Base-by-base conservation (phyloP, 2,113 vertebrate genomes). In the Morphnarchus princeps region DNA sequence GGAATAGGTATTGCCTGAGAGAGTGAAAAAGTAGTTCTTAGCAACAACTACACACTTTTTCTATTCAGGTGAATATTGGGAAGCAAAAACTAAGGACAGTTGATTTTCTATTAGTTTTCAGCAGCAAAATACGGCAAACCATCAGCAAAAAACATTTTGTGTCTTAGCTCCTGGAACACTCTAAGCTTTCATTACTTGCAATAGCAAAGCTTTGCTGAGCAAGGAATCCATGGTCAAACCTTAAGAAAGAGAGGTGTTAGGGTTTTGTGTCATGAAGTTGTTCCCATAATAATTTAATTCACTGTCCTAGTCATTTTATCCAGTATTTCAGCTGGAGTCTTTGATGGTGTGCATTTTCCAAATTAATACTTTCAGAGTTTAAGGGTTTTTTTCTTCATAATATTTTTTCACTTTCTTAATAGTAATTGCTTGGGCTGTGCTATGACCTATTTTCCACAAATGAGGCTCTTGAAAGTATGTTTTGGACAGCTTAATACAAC, bases 371-470 rank as follows among this genome's bases (percentile, higher is more conserved):
- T 87, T 67, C 36, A 81, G 65, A 87, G 31, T 86, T 90, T 26
- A 74, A 78, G 31, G 3, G 16, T 7, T 4, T 93, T 92, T 90
- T 58, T 50, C 22, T 80, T 74, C 20, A 73, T 72, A 92, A 28
- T 73, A 25, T 47, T 90, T 77, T 91, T 95, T 80, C 36, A 57
- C 79, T 73, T 93, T 91, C 57, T 90, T 87, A 63, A 62, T 16
- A 71, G 50, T 34, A 89, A 82, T 45, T 82, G 24, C 49, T 61
- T 66, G 40, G 62, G 40, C 42, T 80, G 54, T 80, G 32, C 42
- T 80, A 58, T 77, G 29, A 91, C 59, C 71, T 95, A 62, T 94
- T 95, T 97, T 96, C 62, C 71, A 87, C 52, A 96, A 88, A 87
- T 38, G 34, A 90, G 58, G 85, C 20, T 80, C 34, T 28, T 90